Percentiles rank a stretch among this genome's conserved stretches.
phyloP scores from a whole-genome alignment of 2,888 invertebrate genomes.

The Elegia similella region DNA sequence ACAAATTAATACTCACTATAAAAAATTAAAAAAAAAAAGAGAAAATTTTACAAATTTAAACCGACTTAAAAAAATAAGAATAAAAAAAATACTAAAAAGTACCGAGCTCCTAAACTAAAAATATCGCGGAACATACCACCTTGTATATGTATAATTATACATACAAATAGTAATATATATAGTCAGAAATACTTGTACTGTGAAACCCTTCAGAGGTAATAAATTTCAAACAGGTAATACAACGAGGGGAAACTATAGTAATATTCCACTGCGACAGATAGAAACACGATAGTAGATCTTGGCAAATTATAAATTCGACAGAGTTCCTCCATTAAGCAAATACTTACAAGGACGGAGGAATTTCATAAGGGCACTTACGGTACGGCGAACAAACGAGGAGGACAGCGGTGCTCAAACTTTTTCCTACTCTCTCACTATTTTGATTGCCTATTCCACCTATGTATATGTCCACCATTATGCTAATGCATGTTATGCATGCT shows the following conservation, averaged over 20 bases:
- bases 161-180: too few relatives aligned
- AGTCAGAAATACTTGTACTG: too few relatives aligned
- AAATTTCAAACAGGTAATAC: constrained; percentile 4
- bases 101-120: too few relatives aligned
- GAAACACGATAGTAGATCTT: neutral
- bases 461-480: too few relatives aligned
- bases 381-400: constrained; percentile 21
- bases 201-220: neutral
- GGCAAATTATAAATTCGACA: constrained; percentile 18
- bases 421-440: neutral
- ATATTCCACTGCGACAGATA: neutral
- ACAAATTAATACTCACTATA: too few relatives aligned
- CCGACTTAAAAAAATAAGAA: too few relatives aligned
- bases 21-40: too few relatives aligned
- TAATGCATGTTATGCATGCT: too few relatives aligned
- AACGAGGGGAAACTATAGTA: neutral
- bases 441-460: neutral
- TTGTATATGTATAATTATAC: too few relatives aligned
- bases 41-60: too few relatives aligned
- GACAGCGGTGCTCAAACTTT: constrained; percentile 28
- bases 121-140: too few relatives aligned
- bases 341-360: constrained; percentile 25
- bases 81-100: too few relatives aligned
- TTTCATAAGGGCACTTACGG: constrained; percentile 38
- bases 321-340: constrained; percentile 22